phyloP scores from a whole-genome alignment of 1,140 invertebrate genomes.

The Pachypeltis micranthus region DNA sequence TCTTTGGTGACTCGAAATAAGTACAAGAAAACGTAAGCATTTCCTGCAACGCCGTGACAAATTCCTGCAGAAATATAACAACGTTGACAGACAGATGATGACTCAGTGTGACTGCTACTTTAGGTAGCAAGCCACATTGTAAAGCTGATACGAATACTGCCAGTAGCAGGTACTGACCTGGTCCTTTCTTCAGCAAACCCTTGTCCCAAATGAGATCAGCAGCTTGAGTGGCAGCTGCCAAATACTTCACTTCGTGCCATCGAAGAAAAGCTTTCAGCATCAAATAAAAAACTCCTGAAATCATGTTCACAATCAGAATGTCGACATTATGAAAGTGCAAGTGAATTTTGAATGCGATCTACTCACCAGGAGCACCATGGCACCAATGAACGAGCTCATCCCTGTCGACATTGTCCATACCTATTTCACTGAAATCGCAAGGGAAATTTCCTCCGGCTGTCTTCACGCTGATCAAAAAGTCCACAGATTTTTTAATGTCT shows the following conservation, averaged over 20 bases:
- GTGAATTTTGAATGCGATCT: too few species aligned
- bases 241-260: conserved; percentile 61
- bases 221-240: conserved; percentile 51
- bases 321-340: too few species aligned
- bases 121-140: too few species aligned
- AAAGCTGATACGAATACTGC: too few species aligned
- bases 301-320: background rate
- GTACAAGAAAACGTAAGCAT: conserved; percentile 70
- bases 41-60: conserved; percentile 77
- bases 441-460: conserved; percentile 64
- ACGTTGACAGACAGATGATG: too few species aligned
- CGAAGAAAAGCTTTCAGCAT: conserved; percentile 67
- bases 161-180: conserved; percentile 38
- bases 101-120: too few species aligned
- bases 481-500: conserved; percentile 42
- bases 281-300: conserved; percentile 57
- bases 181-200: conserved; percentile 69
- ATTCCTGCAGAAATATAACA: conserved; percentile 39
- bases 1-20: conserved; percentile 64
- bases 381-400: conserved; percentile 73
- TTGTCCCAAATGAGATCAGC: conserved; percentile 67
- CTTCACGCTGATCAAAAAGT: conserved; percentile 52
- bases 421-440: conserved; percentile 56
- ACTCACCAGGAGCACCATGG: conserved; percentile 61
- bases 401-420: conserved; percentile 31